phyloP scores from a whole-genome alignment of 1,140 invertebrate genomes.

The Diabrotica undecimpunctata region DNA sequence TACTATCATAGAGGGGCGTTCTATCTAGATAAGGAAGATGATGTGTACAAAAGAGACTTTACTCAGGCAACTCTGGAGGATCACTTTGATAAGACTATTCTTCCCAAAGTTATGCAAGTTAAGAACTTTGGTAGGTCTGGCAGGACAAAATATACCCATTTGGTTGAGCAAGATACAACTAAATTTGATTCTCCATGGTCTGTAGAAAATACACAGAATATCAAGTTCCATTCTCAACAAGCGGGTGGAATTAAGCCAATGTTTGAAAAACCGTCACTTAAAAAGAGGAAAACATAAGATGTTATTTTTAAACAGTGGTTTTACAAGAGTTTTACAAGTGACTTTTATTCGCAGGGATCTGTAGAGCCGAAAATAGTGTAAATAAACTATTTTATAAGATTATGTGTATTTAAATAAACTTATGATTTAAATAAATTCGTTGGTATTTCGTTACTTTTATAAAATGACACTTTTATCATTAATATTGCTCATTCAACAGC shows the following conservation, averaged over 20 bases:
- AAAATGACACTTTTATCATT: no score
- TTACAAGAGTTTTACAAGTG: no score
- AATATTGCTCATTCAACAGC: no score
- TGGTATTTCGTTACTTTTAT: no score
- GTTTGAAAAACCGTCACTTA: conserved; percentile 85
- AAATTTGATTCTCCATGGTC: conserved; percentile 97
- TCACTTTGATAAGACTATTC: conserved; percentile 97
- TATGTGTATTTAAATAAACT: no score
- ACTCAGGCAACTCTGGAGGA: conserved; percentile 96
- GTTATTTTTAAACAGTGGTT: no score
- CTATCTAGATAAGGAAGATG: conserved; percentile 93
- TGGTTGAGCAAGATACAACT: conserved; percentile 99
- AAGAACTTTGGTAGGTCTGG: conserved; percentile 99
- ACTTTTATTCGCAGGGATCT: no score
- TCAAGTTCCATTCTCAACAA: conserved; percentile 85
- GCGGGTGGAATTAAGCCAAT: conserved; percentile 94
- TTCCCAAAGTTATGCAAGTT: conserved; percentile 99
- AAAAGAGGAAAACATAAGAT: conserved; percentile 53
- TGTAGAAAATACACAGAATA: conserved; percentile 81
- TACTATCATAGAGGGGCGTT: conserved; percentile 98
- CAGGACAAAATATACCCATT: conserved; percentile 97
- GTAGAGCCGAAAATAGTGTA: no score
- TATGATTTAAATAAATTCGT: no score
- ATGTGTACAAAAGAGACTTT: conserved; percentile 90
- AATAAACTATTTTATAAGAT: no score